Percentiles rank a stretch among this genome's conserved stretches.
phyloP scores from a whole-genome alignment of 2,113 vertebrate species.

The Larimichthys crocea region DNA sequence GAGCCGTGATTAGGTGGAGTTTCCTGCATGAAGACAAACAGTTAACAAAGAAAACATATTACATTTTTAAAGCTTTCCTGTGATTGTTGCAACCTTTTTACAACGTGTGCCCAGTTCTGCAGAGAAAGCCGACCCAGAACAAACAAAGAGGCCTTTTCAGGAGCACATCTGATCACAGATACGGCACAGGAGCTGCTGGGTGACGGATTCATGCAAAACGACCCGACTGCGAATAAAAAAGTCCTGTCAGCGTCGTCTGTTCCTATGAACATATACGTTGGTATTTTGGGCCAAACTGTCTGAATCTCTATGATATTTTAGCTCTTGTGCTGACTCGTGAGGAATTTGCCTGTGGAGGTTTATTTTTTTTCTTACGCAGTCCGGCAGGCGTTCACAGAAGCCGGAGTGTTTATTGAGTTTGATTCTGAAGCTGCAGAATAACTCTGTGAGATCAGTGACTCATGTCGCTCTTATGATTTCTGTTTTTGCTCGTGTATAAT shows the following conservation, averaged over 20 bases:
- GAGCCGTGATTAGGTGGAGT: rapidly evolving
- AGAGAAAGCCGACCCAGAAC: not conserved
- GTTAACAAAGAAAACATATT: not conserved
- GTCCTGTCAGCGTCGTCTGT: not conserved
- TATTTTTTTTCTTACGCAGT: not conserved
- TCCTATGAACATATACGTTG: no score
- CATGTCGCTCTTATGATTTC: not conserved
- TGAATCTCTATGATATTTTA: not conserved
- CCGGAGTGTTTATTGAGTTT: not conserved
- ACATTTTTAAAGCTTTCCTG: conserved; percentile 32
- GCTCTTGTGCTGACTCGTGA: conserved; percentile 53
- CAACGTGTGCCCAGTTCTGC: not conserved
- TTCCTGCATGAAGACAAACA: not conserved
- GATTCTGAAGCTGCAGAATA: not conserved
- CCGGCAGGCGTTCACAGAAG: conserved; percentile 27
- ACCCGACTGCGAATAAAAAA: not conserved
- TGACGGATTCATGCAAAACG: not conserved
- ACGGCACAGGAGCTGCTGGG: rapidly evolving
- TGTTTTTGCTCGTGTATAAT: not conserved
- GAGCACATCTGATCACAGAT: conserved; percentile 34
- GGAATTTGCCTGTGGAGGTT: conserved; percentile 24
- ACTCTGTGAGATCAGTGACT: conserved; percentile 19
- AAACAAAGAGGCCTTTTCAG: conserved; percentile 7
- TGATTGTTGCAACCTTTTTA: conserved; percentile 42
- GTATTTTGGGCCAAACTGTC: no score